Evolutionary conservation across 2,888 invertebrate genomes (phyloP), one percentile per base, ranked within the genome.

Genomic region (Neoscelio sp.): DNA sequence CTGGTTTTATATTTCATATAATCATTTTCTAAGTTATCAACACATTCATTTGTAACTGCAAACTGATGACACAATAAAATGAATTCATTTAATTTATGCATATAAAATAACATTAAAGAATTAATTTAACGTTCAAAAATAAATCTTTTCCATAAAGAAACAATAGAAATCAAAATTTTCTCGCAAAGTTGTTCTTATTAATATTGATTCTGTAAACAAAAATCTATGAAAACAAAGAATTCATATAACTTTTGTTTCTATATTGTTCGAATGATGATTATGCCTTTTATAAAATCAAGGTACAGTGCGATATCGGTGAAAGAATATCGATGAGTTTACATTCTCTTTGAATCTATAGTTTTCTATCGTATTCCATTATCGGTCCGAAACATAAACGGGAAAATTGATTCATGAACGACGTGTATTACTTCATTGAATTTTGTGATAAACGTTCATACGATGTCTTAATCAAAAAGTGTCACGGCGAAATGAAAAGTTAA

Each of bases 11-110:
- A 38, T 6, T 64, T 40, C 52, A 44, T 60, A 12, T 42, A 33
- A 56, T 42, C 26, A 48, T 42, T 68, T 78, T 75, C 68, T 79
- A n/a, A 46, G 67, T 79, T 79, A 78, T 68, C 77, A 78, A 67
- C 77, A 71, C 71, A 30, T 46, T 65, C 35, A 30, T 58, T 58
- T 17, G 44, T 62, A 73, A 73, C 64, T 26, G 28, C 26, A 58
- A 58, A 58, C 26, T 73, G 28, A 52, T 52, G 35, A 65, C 35
- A 17, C 30, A 17, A 50, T 7, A 10, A 20, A 46, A 10, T 26
- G 23, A 40, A 46, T 60, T 46, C 17, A 33, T 60, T 60, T 60
- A 46, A 33, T 60, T 60, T 33, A 60, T 62, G 44, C 33, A 46
- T 33, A 26, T 56, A 56, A 40, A 56, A 40, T 40, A 54, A 52